A percentile compares a stretch with the other conserved stretches of the same genome.
These are phyloP conservation scores for Zoanthus solanderi DNA, from an alignment of 92 coral and sea anemone genomes.

Conservation along the genomic window DNA sequence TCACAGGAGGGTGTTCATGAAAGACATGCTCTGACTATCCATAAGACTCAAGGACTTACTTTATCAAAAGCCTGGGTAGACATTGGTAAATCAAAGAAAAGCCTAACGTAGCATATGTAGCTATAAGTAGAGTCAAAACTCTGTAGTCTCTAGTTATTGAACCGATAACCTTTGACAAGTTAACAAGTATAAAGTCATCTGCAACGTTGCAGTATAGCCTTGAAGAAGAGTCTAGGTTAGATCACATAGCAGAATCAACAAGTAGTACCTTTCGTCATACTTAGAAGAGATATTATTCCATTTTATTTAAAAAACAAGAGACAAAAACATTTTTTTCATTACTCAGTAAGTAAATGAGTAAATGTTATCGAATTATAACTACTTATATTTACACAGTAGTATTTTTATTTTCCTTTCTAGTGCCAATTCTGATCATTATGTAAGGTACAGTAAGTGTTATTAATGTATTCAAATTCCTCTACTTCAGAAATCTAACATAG, in stretches of 20 bases:
- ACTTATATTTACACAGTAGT: neutral
- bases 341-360: neutral
- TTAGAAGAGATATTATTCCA: neutral
- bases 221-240: neutral
- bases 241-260: neutral
- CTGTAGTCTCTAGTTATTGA: neutral
- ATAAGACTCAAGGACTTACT: neutral
- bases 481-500: neutral
- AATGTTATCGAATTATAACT: constrained; percentile 4
- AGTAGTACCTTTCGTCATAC: neutral
- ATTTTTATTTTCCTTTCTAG: constrained; percentile 12
- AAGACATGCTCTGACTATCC: constrained; percentile 4
- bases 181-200: neutral
- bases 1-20: neutral
- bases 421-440: constrained; percentile 16
- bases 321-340: constrained; percentile 2
- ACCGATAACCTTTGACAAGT: neutral
- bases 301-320: neutral
- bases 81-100: no score
- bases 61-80: no score
- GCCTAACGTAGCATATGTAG: neutral
- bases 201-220: neutral
- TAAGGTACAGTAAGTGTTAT: neutral
- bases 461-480: neutral
- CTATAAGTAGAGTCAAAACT: neutral